These are phyloP conservation scores for Napeogenes sylphis DNA, from an alignment of 2,888 invertebrate species.

Conservation along the genomic window DNA sequence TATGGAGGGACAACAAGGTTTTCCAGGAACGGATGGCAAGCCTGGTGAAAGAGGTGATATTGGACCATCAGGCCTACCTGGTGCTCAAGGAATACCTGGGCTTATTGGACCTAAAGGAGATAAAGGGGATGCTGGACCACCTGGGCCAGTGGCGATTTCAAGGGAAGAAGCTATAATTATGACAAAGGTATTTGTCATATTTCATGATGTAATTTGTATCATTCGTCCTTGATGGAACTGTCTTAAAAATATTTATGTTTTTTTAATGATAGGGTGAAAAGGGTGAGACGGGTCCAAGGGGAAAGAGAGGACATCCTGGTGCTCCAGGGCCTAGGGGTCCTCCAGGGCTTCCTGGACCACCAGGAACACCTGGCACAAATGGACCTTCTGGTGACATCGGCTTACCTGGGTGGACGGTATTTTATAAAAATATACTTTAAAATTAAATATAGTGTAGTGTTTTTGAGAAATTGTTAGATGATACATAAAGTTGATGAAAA, in stretches of 20 bases:
- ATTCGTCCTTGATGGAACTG: too few relatives aligned
- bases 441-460: too few relatives aligned
- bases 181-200: conserved; percentile 62
- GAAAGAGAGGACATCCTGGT: conserved; percentile 85
- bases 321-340: conserved; percentile 88
- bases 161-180: conserved; percentile 79
- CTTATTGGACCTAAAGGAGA: conserved; percentile 82
- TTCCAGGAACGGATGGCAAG: conserved; percentile 80
- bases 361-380: conserved; percentile 83
- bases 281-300: conserved; percentile 65
- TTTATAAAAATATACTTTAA: conserved; percentile 14
- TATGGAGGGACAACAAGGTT: conserved; percentile 81
- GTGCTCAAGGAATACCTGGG: conserved; percentile 83
- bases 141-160: conserved; percentile 80
- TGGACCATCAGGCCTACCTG: conserved; percentile 83
- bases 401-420: conserved; percentile 86
- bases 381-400: conserved; percentile 86
- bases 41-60: conserved; percentile 83
- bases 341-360: conserved; percentile 82
- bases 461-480: too few relatives aligned
- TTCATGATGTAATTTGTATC: neutral
- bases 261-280: conserved; percentile 56
- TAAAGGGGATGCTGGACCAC: conserved; percentile 83
- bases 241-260: too few relatives aligned
- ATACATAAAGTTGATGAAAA: too few relatives aligned